Evolutionary conservation across 2,888 invertebrate species (phyloP), one percentile per base, ranked within the genome.

Genomic region (Pammene fasciana): DNA sequence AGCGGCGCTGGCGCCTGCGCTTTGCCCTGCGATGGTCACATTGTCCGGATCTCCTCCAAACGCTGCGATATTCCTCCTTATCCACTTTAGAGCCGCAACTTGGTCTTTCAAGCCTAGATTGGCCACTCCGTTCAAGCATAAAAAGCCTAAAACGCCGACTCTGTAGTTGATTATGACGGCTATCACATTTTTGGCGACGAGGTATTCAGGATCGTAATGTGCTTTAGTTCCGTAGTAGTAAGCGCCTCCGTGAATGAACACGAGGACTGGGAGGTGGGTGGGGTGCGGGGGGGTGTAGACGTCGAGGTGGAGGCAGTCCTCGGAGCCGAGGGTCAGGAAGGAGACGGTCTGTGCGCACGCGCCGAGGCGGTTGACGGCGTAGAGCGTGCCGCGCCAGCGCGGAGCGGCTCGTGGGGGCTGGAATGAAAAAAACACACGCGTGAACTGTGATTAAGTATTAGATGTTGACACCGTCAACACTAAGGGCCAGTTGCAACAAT

Each of bases 21-120:
- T 92, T 48, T 92, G 90, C 0, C 92, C 92, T 26, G 85, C 86
- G 50, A 92, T 71, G 0, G 90, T 91, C 1, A 92, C 90, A 67
- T 91, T 91, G 11, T 90, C 88, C 0, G 90, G 89, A 71, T 92
- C 92, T 48, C 92, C 92, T 1, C 90, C 90, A 65, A 92, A 92
- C 0, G 85, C 83, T 1, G 80, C 78, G 65, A 92, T 91, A 67
- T 92, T 92, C 41, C 75, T 81, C 46, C 75, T 79, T n/a, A 92
- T 80, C 92, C 92, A 92, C 74, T 82, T 85, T 5, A 92, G 76
- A 9, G 92, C 91, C 7, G 88, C 90, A 8, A 86, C 81, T 71
- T 92, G 92, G 72, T 92, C 92, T 73, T 88, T 87, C 4, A 92
- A 73, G 0, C 92, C 92, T 0, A 92, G 79, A 70, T 92, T 92